Evolutionary conservation across 2,888 invertebrate genomes (phyloP).

Genomic region (Augiades crinisus): DNA sequence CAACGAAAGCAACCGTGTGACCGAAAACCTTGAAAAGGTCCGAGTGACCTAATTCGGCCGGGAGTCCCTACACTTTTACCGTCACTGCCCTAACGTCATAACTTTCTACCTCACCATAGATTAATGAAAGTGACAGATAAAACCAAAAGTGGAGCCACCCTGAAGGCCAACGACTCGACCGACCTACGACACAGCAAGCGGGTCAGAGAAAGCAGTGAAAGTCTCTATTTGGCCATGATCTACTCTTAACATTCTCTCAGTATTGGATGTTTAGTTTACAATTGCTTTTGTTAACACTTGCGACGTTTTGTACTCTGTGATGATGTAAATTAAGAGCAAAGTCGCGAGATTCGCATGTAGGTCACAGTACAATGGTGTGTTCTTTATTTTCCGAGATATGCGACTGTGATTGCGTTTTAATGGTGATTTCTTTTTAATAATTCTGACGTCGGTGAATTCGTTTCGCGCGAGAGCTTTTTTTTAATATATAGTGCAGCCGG

Average conservation of each 20-base stretch:
- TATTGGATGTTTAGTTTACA: slow-evolving; percentile 19
- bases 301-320: slow-evolving; percentile 12
- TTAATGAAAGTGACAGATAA: slow-evolving; percentile 72
- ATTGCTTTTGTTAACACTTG: slow-evolving; percentile 22
- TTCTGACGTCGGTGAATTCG: slow-evolving; percentile 7
- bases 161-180: slow-evolving; percentile 63
- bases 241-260: slow-evolving; percentile 65
- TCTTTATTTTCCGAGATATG: slow-evolving; percentile 2
- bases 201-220: slow-evolving; percentile 76
- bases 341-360: slow-evolving; percentile 13
- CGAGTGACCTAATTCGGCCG: slow-evolving; percentile 39
- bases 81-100: slow-evolving; percentile 52
- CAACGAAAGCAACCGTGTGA: slow-evolving; percentile 5
- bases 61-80: slow-evolving; percentile 41
- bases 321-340: slow-evolving; percentile 8
- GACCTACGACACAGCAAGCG: slow-evolving; percentile 64
- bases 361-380: slow-evolving; percentile 3
- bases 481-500: background rate
- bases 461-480: slow-evolving; percentile 9
- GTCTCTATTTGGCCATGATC: slow-evolving; percentile 67
- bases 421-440: slow-evolving; percentile 35
- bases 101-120: slow-evolving; percentile 56
- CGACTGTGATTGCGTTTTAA: slow-evolving; percentile 25
- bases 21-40: slow-evolving; percentile 6
- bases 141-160: slow-evolving; percentile 67